These are phyloP conservation scores for Urophycis tenuis DNA, from an alignment of 2,797 vertebrate species.

Conservation along the genomic window DNA sequence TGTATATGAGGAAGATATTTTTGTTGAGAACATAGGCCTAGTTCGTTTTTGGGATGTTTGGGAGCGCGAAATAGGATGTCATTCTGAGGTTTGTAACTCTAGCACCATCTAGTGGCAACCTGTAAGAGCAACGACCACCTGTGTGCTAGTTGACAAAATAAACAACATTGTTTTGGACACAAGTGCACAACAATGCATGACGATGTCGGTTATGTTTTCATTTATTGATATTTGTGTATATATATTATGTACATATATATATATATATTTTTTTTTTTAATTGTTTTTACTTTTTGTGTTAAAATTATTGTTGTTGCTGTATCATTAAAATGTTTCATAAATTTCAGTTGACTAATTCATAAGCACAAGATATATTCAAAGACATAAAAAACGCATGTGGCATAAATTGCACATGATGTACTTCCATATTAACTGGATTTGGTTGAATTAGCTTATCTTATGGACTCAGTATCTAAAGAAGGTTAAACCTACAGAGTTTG, in stretches of 20 bases:
- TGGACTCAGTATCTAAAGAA: too few relatives aligned
- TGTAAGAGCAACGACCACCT: not conserved
- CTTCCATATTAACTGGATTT: too few relatives aligned
- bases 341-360: too few relatives aligned
- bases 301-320: not conserved
- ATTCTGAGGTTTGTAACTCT: not conserved
- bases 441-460: too few relatives aligned
- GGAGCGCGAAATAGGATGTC: not conserved
- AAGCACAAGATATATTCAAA: too few relatives aligned
- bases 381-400: too few relatives aligned
- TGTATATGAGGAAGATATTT: too few relatives aligned
- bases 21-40: too few relatives aligned
- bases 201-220: not conserved
- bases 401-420: too few relatives aligned
- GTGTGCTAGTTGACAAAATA: not conserved
- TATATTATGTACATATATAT: not conserved
- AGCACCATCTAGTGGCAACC: not conserved
- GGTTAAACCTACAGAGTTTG: too few relatives aligned
- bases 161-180: not conserved
- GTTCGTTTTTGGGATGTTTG: too few relatives aligned
- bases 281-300: not conserved
- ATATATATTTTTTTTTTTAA: not conserved
- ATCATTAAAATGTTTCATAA: not conserved
- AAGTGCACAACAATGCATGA: not conserved
- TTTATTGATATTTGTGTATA: too few relatives aligned